Conservation (phyloP, 2,113 vertebrate species). For the Eonycteris spelaea region DNA sequence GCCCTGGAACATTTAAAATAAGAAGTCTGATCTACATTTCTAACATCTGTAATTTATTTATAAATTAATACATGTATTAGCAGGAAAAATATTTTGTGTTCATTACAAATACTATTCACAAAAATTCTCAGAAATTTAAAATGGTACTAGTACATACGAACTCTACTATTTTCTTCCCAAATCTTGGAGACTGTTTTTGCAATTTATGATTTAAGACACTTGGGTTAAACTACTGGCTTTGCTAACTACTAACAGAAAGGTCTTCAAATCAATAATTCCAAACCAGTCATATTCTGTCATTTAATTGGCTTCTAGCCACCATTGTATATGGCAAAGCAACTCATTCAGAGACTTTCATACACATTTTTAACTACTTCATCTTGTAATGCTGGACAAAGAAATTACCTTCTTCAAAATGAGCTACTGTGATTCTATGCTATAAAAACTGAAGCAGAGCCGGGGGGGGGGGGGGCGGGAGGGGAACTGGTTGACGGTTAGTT, state of each 20-base stretch:
- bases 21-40: neutral
- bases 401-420: neutral
- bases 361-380: neutral
- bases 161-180: neutral
- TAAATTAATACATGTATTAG: neutral
- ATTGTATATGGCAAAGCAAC: neutral
- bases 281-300: neutral
- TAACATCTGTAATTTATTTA: neutral
- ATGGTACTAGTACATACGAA: neutral
- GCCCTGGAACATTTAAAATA: neutral
- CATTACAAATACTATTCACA: neutral
- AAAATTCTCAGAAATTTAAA: neutral
- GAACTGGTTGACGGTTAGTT: neutral
- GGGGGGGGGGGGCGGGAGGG: too few species aligned
- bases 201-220: neutral
- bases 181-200: neutral
- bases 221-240: neutral
- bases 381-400: neutral
- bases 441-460: neutral
- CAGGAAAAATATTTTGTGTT: slow-evolving; percentile 9
- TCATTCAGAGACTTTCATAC: neutral
- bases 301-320: neutral
- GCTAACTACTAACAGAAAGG: neutral
- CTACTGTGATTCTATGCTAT: neutral
- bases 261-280: neutral